Conservation (phyloP, 64 coral and sea anemone genomes). For the Pocillopora damicornis region DNA sequence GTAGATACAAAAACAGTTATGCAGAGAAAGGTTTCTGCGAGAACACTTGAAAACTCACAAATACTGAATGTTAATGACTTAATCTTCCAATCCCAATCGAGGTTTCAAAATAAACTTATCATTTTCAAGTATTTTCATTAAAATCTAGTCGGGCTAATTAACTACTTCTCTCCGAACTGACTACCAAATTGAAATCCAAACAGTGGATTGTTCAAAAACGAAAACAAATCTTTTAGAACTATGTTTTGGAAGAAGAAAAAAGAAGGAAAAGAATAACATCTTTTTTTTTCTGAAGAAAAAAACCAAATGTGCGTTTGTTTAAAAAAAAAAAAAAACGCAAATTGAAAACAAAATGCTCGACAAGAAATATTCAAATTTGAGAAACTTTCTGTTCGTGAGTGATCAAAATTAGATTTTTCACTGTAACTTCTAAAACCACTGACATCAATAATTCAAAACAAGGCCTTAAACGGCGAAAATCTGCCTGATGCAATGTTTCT, state of each 20-base stretch:
- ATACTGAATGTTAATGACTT: neutral
- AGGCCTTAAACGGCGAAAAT: neutral
- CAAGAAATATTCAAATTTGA: neutral
- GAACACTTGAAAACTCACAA: neutral
- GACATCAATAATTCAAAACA: neutral
- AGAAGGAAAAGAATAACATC: neutral
- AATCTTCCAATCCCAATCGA: neutral
- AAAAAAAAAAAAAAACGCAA: neutral
- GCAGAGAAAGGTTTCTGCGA: neutral
- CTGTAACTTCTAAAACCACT: neutral
- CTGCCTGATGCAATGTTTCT: neutral
- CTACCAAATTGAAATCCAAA: neutral
- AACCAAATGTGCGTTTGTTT: neutral
- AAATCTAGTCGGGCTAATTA: neutral
- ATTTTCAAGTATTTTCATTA: neutral
- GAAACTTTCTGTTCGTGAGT: neutral
- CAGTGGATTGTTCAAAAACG: slow-evolving; percentile 6
- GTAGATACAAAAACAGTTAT: neutral
- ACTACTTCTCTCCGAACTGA: neutral
- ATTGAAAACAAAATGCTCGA: neutral
- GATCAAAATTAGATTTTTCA: neutral
- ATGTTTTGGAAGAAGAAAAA: neutral
- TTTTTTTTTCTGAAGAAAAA: neutral
- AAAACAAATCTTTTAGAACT: neutral
- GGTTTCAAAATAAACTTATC: neutral